Evolutionary conservation across 2,888 invertebrate genomes (phyloP), one percentile per base, ranked within the genome.

Genomic region (Odontothrips loti): DNA sequence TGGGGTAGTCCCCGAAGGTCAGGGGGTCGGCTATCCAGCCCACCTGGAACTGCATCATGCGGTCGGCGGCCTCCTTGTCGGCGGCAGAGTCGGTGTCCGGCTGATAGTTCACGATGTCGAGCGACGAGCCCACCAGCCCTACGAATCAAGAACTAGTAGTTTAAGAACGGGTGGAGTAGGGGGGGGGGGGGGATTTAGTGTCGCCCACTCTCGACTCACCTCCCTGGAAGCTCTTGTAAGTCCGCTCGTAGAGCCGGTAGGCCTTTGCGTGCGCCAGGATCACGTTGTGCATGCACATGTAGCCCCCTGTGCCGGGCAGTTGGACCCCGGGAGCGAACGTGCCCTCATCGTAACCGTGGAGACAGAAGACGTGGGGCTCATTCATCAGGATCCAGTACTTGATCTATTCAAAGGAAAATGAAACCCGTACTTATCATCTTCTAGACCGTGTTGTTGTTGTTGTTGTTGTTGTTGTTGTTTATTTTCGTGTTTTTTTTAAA

Each of bases 311-410:
- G 27, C 84, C 84, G 20, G 84, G 83, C 15, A 83, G 84, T 1
- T 68, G 34, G 2, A 83, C 51, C 8, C 82, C 83, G 4, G 85
- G 85, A 23, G 84, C 84, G 17, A 80, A 47, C 8, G 20, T 43
- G 1, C 82, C 83, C n/a, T 6, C 9, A 17, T 82, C 83, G 79
- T 83, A 84, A 11, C 83, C 83, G 6, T 81, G 78, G 20, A 81
- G 58, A 82, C 82, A 82, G 20, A 82, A 80, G 17, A 84, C 83
- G 81, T 83, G 85, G 0, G 88, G 87, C 83, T 89, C 89, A 83
- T 89, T 89, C 82, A 88, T 85, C 0, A 89, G 88, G 6, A 88
- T 86, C 88, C 88, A 88, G 20, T 84, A 83, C 80, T 87, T 83
- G n/a, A 84, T 83, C 84, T 84, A 63, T 4, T 43, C 6, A 51